phyloP scores from a whole-genome alignment of 1,140 invertebrate genomes.

The Campoletis sonorensis region DNA sequence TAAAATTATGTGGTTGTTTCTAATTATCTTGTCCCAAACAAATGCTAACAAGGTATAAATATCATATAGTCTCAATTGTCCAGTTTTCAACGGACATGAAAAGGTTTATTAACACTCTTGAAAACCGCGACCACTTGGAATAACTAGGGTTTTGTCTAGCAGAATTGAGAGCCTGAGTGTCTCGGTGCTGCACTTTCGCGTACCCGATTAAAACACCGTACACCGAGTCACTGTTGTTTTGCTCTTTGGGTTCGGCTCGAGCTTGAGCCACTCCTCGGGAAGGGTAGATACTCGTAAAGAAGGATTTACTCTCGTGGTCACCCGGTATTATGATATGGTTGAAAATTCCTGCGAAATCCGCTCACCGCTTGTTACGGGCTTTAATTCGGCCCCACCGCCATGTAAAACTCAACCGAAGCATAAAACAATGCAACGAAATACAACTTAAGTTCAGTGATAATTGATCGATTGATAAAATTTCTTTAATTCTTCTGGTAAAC shows the following conservation, averaged over 20 bases:
- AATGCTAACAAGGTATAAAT: no score
- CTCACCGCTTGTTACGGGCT: constrained; percentile 8
- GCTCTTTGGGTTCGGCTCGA: constrained; percentile 27
- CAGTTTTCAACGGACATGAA: not conserved
- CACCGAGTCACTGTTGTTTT: not conserved
- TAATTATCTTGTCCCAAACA: no score
- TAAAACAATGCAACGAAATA: not conserved
- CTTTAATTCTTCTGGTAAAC: no score
- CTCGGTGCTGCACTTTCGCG: not conserved
- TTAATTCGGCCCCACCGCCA: not conserved
- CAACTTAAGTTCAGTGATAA: no score
- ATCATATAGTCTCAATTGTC: no score
- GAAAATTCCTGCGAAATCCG: not conserved
- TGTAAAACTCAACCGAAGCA: not conserved
- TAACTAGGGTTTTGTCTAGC: not conserved
- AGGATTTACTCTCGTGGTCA: constrained; percentile 32
- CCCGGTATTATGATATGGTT: constrained; percentile 14
- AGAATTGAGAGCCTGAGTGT: not conserved
- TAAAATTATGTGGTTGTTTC: no score
- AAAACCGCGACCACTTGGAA: not conserved
- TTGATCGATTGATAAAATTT: no score
- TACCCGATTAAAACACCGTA: not conserved
- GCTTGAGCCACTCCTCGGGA: not conserved
- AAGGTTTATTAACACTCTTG: constrained; percentile 8
- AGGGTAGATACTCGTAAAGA: constrained; percentile 5